phyloP scores from a whole-genome alignment of 2,797 vertebrate genomes.

The Acipenser transmontanus region DNA sequence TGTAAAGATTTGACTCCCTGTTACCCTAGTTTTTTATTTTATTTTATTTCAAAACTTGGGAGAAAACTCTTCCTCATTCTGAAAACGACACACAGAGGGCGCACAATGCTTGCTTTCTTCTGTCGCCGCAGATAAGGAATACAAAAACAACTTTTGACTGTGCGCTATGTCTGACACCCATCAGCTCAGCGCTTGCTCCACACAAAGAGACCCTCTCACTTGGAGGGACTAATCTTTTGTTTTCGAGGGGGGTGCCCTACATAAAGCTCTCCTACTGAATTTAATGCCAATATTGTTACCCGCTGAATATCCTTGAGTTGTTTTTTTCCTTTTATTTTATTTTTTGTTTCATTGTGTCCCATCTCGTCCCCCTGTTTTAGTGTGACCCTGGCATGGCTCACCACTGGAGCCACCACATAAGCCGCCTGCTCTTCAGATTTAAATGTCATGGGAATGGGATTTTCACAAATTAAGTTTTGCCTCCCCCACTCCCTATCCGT shows the following conservation, averaged over 20 bases:
- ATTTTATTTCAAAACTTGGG: no score
- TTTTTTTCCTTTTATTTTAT: no score
- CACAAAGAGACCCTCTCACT: neutral
- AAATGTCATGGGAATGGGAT: conserved; percentile 24
- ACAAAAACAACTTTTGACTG: neutral
- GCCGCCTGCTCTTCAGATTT: conserved; percentile 10
- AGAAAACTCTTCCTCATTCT: conserved; percentile 1
- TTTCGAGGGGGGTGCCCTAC: no score
- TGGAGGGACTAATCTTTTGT: no score
- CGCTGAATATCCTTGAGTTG: no score
- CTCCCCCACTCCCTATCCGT: no score
- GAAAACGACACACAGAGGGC: conserved; percentile 14
- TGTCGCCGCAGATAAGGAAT: neutral
- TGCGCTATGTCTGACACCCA: neutral
- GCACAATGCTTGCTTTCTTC: conserved; percentile 17
- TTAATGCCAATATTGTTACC: no score
- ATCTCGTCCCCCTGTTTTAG: neutral
- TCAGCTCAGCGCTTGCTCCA: neutral
- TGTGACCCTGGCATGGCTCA: neutral
- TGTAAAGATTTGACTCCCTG: no score
- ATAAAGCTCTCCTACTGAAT: no score
- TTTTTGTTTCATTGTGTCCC: no score
- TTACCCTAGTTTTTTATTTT: no score
- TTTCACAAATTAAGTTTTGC: conserved; percentile 29
- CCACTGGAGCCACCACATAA: conserved; percentile 9